Evolutionary conservation across 1,140 invertebrate species (phyloP).

Genomic region (Drosophila melanica): DNA sequence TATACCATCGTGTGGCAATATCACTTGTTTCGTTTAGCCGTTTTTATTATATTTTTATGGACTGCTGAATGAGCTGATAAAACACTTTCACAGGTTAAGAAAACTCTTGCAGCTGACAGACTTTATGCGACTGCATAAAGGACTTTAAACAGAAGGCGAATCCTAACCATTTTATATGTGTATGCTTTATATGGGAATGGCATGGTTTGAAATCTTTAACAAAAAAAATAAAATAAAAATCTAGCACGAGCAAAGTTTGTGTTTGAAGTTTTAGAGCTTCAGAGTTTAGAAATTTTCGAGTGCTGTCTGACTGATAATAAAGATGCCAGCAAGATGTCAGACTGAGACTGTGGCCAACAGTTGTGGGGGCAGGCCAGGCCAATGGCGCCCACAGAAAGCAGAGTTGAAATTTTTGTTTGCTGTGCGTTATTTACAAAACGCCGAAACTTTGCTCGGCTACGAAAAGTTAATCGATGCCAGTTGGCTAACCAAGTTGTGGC

Average conservation of each 20-base stretch:
- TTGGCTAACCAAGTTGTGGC: slow-evolving; percentile 54
- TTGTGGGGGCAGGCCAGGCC: background rate
- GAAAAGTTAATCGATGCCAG: slow-evolving; percentile 79
- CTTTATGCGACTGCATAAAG: slow-evolving; percentile 36
- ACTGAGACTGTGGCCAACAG: slow-evolving; percentile 2
- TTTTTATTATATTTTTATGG: slow-evolving; percentile 61
- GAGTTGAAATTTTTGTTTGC: slow-evolving; percentile 45
- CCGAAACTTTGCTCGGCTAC: slow-evolving; percentile 42
- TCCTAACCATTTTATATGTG: slow-evolving; percentile 36
- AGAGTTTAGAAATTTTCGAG: slow-evolving; percentile 18
- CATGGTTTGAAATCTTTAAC: slow-evolving; percentile 24
- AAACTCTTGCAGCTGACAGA: slow-evolving; percentile 54
- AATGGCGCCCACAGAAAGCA: slow-evolving; percentile 7
- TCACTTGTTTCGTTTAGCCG: slow-evolving; percentile 5
- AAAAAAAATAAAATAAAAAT: slow-evolving; percentile 16
- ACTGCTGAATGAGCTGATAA: slow-evolving; percentile 62
- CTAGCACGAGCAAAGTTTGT: slow-evolving; percentile 39
- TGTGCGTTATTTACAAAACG: slow-evolving; percentile 59
- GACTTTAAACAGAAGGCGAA: slow-evolving; percentile 38
- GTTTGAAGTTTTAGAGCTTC: background rate
- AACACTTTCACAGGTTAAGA: slow-evolving; percentile 50
- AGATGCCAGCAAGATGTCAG: slow-evolving; percentile 4
- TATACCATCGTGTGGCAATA: background rate
- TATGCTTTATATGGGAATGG: slow-evolving; percentile 1
- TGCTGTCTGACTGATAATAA: slow-evolving; percentile 35